Conservation (phyloP, 2,113 vertebrate species). For the Turdus rufiventris region DNA sequence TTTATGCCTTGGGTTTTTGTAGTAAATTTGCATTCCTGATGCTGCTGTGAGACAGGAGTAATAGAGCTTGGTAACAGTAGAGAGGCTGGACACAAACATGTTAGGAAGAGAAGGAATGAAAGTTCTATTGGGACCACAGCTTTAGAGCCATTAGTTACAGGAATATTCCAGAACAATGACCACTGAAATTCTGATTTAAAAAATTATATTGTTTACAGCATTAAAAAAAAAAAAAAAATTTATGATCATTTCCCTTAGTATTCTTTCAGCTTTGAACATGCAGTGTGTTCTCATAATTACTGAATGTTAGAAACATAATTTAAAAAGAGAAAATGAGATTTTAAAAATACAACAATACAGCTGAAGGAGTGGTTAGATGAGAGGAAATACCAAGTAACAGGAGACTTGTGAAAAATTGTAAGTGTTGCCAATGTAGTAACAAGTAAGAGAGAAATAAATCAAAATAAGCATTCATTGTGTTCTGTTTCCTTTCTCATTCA, state of each 20-base stretch:
- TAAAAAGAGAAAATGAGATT: neutral
- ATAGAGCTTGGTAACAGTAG: neutral
- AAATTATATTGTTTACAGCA: neutral
- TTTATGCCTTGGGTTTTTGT: neutral
- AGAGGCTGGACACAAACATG: rapidly evolving
- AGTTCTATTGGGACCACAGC: neutral
- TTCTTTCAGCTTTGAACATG: neutral
- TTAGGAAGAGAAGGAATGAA: neutral
- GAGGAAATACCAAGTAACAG: neutral
- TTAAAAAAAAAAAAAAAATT: neutral
- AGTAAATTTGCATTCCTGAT: neutral
- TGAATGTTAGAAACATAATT: neutral
- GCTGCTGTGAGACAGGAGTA: neutral
- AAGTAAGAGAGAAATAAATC: neutral
- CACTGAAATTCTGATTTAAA: neutral
- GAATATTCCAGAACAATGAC: neutral
- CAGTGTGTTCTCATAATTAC: neutral
- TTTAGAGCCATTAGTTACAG: neutral
- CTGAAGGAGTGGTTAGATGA: neutral
- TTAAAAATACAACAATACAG: neutral
- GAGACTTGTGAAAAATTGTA: neutral
- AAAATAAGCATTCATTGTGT: neutral
- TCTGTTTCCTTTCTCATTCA: neutral
- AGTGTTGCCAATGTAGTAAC: neutral
- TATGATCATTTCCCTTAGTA: neutral